Conservation (phyloP, 2,888 invertebrate species). For the Hylaea fasciaria region DNA sequence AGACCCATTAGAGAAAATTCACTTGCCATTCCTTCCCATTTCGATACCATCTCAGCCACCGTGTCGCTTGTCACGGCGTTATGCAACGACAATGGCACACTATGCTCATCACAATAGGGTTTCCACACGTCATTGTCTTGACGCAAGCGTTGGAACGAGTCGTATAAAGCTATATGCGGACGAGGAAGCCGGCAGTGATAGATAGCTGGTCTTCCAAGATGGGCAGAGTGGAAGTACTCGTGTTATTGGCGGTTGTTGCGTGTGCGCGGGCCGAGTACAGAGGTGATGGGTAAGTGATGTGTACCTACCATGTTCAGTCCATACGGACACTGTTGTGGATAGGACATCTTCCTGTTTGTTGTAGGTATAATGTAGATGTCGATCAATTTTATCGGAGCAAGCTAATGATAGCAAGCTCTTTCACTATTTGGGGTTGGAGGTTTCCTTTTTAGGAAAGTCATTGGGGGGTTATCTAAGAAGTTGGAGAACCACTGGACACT, state of each 20-base stretch:
- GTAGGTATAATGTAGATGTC: too few species aligned
- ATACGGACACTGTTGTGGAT: neutral
- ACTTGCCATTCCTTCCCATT: conserved; percentile 54
- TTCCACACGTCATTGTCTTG: conserved; percentile 79
- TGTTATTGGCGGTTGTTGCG: conserved; percentile 47
- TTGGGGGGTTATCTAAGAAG: too few species aligned
- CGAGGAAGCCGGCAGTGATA: conserved; percentile 62
- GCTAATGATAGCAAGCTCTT: too few species aligned
- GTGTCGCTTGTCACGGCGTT: conserved; percentile 62
- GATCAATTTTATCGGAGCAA: too few species aligned
- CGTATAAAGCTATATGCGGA: conserved; percentile 73
- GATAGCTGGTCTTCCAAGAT: conserved; percentile 58
- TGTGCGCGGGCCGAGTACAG: conserved; percentile 63
- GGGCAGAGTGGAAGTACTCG: conserved; percentile 51
- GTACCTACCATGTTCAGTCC: neutral
- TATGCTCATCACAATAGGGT: conserved; percentile 43
- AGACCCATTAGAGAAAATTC: conserved; percentile 31
- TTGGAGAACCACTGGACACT: too few species aligned
- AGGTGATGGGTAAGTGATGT: conserved; percentile 69
- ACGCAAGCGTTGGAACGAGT: conserved; percentile 72
- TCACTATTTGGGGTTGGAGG: too few species aligned
- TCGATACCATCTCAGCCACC: conserved; percentile 58
- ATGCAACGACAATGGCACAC: conserved; percentile 68
- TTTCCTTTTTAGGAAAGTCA: too few species aligned
- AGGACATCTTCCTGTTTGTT: too few species aligned